phyloP scores from a whole-genome alignment of 2,888 invertebrate species.

The Caenorhabditis auriculariae region DNA sequence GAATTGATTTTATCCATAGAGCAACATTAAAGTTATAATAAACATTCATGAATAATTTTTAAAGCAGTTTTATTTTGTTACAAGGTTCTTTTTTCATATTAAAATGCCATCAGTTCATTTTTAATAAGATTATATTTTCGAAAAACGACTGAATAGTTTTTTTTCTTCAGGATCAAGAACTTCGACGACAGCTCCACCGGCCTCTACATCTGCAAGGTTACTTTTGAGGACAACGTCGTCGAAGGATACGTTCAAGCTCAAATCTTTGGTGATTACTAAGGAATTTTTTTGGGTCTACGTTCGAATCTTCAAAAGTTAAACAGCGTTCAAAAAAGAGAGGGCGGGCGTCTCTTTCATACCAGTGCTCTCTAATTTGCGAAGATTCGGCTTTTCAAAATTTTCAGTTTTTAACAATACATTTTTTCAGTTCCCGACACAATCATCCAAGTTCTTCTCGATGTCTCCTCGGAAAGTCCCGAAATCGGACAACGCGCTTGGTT shows the following conservation, averaged over 20 bases:
- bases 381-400: too few species aligned
- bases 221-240: slow-evolving; percentile 67
- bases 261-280: slow-evolving; percentile 47
- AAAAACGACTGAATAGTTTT: too few species aligned
- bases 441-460: slow-evolving; percentile 63
- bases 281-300: background rate
- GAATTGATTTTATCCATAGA: too few species aligned
- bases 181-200: slow-evolving; percentile 73
- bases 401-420: too few species aligned
- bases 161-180: slow-evolving; percentile 51
- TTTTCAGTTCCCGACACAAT: slow-evolving; percentile 61
- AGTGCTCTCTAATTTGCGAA: too few species aligned
- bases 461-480: slow-evolving; percentile 67
- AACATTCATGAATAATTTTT: too few species aligned
- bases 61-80: too few species aligned
- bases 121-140: background rate
- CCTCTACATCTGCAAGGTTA: slow-evolving; percentile 75
- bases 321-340: background rate
- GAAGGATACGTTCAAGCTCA: slow-evolving; percentile 68
- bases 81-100: too few species aligned
- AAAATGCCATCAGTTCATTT: background rate
- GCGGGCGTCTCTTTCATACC: background rate
- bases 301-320: background rate
- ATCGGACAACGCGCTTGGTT: slow-evolving; percentile 73
- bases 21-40: too few species aligned